A percentile compares a stretch with the other conserved stretches of the same genome.
These are phyloP conservation scores for Promerops cafer DNA, from an alignment of 2,113 vertebrate genomes.

Conservation along the genomic window DNA sequence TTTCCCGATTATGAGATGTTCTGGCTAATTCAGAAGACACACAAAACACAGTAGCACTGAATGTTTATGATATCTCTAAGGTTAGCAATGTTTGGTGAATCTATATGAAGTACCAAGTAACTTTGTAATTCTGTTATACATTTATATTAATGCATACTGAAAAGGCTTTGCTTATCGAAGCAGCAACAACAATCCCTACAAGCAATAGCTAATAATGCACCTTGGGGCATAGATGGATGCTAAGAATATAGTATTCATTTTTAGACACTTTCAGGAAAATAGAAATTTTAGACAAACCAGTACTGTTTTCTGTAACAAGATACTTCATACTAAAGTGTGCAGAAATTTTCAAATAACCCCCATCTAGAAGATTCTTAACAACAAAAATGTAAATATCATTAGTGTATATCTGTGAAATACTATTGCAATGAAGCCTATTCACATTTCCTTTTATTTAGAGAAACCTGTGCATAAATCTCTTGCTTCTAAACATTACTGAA, in stretches of 20 bases:
- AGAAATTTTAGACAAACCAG: neutral
- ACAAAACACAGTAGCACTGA: neutral
- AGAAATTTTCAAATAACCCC: neutral
- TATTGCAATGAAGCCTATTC: neutral
- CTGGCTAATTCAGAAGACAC: neutral
- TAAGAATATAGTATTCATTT: neutral
- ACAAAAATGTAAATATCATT: neutral
- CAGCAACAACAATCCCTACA: neutral
- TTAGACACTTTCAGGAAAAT: neutral
- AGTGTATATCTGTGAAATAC: neutral
- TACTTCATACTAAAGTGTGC: neutral
- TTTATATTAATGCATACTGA: conserved; percentile 19
- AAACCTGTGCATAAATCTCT: neutral
- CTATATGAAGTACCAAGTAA: neutral
- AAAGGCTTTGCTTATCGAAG: conserved; percentile 12
- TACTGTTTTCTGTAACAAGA: neutral
- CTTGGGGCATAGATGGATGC: neutral
- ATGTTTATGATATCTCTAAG: neutral
- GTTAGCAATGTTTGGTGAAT: neutral
- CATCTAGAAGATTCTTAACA: neutral
- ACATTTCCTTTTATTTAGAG: neutral
- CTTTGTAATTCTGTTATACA: neutral
- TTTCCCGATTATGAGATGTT: neutral
- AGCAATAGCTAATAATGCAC: neutral
- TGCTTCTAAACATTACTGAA: neutral